These are phyloP conservation scores for Acronicta aceris DNA, from an alignment of 2,888 invertebrate species.

Conservation along the genomic window DNA sequence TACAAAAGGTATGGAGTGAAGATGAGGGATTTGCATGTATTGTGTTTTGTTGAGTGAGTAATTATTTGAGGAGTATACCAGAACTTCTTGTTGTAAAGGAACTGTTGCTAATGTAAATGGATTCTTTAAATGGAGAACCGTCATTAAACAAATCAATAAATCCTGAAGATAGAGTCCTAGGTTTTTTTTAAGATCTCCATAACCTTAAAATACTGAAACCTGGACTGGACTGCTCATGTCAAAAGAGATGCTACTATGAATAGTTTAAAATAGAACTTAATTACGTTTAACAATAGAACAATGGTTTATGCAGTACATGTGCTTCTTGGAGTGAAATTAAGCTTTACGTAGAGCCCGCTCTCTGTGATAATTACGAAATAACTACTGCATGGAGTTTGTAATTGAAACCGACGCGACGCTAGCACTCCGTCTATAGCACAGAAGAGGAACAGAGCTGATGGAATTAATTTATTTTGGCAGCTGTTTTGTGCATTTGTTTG, in stretches of 20 bases:
- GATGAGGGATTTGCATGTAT: conserved; percentile 26
- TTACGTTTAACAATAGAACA: conserved; percentile 48
- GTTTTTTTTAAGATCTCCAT: no score
- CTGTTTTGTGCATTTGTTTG: conserved; percentile 4
- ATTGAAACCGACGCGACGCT: conserved; percentile 59
- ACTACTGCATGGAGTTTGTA: conserved; percentile 63
- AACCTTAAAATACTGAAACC: background rate
- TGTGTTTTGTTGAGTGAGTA: conserved; percentile 12
- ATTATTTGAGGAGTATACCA: conserved; percentile 2
- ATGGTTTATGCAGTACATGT: conserved; percentile 22
- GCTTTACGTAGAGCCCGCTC: conserved; percentile 54
- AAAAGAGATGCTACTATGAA: conserved; percentile 14
- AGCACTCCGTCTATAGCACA: conserved; percentile 36
- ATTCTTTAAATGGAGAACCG: no score
- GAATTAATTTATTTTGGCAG: conserved; percentile 27
- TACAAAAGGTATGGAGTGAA: conserved; percentile 33
- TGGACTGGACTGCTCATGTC: background rate
- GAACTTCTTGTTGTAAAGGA: background rate
- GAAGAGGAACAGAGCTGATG: conserved; percentile 19
- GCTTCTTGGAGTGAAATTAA: conserved; percentile 49
- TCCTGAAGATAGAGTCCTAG: no score
- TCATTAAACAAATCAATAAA: no score
- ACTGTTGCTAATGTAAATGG: background rate
- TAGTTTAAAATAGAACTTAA: conserved; percentile 39
- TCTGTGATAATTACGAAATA: conserved; percentile 64